These are phyloP conservation scores for Halisarca cf. caerulea DNA, from an alignment of 37 sponge, comb jelly and placozoan genomes.

Conservation along the genomic window DNA sequence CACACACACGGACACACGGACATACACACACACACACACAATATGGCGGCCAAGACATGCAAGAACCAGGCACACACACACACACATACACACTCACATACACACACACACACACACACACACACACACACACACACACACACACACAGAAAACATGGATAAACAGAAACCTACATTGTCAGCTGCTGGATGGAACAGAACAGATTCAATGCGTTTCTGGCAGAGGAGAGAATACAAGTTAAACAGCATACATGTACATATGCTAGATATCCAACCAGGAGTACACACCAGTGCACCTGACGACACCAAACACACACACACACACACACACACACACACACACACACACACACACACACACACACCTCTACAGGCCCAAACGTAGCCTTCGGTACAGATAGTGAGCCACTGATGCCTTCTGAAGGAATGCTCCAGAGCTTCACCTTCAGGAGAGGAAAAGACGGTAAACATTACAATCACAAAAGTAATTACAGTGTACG, in stretches of 20 bases:
- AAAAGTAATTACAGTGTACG: background rate
- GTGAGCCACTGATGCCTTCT: slow-evolving; percentile 28
- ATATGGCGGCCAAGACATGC: too few species aligned
- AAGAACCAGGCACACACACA: too few species aligned
- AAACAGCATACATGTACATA: too few species aligned
- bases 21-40: too few species aligned
- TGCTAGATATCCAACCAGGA: background rate
- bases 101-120: too few species aligned
- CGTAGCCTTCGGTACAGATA: slow-evolving; percentile 32
- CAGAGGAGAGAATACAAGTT: background rate
- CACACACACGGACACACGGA: too few species aligned
- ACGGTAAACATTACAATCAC: background rate
- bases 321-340: background rate
- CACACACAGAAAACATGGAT: too few species aligned
- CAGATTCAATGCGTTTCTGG: slow-evolving; percentile 57
- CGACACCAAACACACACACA: background rate
- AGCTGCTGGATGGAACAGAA: slow-evolving; percentile 80
- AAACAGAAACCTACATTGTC: slow-evolving; percentile 54
- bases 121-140: too few species aligned
- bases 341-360: background rate
- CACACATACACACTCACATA: too few species aligned
- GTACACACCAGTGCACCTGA: background rate
- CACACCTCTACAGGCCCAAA: slow-evolving; percentile 46
- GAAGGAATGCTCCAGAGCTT: slow-evolving; percentile 78
- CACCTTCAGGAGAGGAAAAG: slow-evolving; percentile 30